These are phyloP conservation scores for Linurgus olivaceus DNA, from an alignment of 2,797 vertebrate genomes.

Conservation along the genomic window DNA sequence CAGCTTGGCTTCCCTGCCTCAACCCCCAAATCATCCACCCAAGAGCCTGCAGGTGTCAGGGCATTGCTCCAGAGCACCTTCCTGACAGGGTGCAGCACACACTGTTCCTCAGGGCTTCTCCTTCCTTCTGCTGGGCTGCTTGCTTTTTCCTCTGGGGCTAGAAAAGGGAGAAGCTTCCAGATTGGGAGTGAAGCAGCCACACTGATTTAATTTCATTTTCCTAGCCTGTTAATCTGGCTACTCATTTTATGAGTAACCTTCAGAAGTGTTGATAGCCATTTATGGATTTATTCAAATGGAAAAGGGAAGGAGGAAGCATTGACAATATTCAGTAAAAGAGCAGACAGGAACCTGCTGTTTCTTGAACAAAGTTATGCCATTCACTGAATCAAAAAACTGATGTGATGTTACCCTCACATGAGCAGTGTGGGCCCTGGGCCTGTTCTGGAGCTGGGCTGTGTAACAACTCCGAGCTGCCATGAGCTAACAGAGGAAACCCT, in stretches of 20 bases:
- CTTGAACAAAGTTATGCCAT: neutral
- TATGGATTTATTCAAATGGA: neutral
- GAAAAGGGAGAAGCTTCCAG: neutral
- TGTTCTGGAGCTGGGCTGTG: too few species aligned
- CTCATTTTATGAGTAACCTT: neutral
- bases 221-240: neutral
- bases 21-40: accelerated
- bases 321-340: neutral
- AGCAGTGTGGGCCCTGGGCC: neutral
- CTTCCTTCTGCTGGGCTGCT: neutral
- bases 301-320: neutral
- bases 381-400: neutral
- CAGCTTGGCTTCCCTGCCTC: neutral
- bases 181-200: neutral
- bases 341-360: neutral
- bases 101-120: neutral
- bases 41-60: neutral
- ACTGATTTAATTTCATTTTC: neutral
- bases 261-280: neutral
- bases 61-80: neutral
- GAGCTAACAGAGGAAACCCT: neutral
- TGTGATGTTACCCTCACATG: neutral
- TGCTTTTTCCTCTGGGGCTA: neutral
- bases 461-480: neutral
- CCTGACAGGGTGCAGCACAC: neutral